Evolutionary conservation across 2,113 vertebrate genomes (phyloP).

Genomic region (Nerophis lumbriciformis): DNA sequence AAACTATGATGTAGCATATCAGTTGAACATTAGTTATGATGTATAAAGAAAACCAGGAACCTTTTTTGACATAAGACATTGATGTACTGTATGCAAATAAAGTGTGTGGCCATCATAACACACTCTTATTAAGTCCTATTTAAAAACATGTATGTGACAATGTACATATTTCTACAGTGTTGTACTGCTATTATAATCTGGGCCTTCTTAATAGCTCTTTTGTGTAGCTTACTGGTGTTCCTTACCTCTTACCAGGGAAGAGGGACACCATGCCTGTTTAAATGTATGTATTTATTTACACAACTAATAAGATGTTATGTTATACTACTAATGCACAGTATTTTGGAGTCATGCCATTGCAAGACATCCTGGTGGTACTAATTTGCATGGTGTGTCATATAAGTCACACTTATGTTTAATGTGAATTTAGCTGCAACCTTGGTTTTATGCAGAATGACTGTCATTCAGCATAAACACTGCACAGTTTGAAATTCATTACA

Average conservation of each 20-base stretch:
- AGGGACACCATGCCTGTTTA: slow-evolving; percentile 1
- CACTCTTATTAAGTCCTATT: slow-evolving; percentile 18
- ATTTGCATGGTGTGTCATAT: slow-evolving; percentile 10
- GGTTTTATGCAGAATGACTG: slow-evolving; percentile 1
- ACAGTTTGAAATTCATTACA: slow-evolving; percentile 2
- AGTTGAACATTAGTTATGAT: slow-evolving; percentile 27
- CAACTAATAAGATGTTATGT: neutral
- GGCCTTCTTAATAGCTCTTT: neutral
- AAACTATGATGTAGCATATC: slow-evolving; percentile 18
- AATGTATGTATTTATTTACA: slow-evolving; percentile 17
- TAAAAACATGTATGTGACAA: slow-evolving; percentile 11
- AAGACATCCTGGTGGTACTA: slow-evolving; percentile 22
- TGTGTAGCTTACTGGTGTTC: slow-evolving; percentile 28
- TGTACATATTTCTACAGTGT: slow-evolving; percentile 28
- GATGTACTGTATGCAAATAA: slow-evolving; percentile 18
- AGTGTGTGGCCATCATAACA: slow-evolving; percentile 17
- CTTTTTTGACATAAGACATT: slow-evolving; percentile 23
- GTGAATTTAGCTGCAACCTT: slow-evolving; percentile 4
- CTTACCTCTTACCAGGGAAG: no score
- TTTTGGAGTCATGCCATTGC: slow-evolving; percentile 46
- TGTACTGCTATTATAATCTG: neutral
- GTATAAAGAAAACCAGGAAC: slow-evolving; percentile 37
- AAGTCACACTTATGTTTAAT: neutral
- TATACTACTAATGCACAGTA: slow-evolving; percentile 3
- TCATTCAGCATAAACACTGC: slow-evolving; percentile 5